Percentiles rank a stretch among this genome's conserved stretches.
phyloP scores from a whole-genome alignment of 2,888 invertebrate species.

The Ectemnius lituratus region DNA sequence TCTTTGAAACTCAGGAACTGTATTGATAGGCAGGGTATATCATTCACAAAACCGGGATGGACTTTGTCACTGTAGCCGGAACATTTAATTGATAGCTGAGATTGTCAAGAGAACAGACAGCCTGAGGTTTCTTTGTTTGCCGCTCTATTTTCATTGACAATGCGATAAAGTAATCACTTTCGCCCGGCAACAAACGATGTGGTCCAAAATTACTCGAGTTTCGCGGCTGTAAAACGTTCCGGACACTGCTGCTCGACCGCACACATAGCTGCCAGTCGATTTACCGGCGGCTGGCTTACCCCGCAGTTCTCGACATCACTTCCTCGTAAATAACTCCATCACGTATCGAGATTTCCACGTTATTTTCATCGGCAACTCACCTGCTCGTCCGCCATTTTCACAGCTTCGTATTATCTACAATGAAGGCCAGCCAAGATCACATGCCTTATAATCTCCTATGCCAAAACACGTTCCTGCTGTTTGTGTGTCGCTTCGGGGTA shows the following conservation, averaged over 20 bases:
- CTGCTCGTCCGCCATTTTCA: constrained; percentile 89
- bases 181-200: constrained; percentile 54
- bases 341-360: constrained; percentile 58
- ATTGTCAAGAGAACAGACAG: constrained; percentile 23
- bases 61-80: constrained; percentile 27
- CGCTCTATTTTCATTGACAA: constrained; percentile 50
- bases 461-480: constrained; percentile 32
- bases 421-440: constrained; percentile 57
- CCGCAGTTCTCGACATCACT: constrained; percentile 43
- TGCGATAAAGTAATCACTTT: constrained; percentile 45
- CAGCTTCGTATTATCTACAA: constrained; percentile 71
- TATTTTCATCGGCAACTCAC: constrained; percentile 80
- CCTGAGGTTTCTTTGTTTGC: constrained; percentile 18
- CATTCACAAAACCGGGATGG: constrained; percentile 33
- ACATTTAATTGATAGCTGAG: constrained; percentile 10
- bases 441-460: constrained; percentile 52
- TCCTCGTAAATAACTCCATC: constrained; percentile 44
- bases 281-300: constrained; percentile 37
- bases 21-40: constrained; percentile 26
- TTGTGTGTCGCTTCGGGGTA: no score
- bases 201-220: constrained; percentile 20
- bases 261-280: constrained; percentile 34
- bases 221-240: constrained; percentile 31
- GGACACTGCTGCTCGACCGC: constrained; percentile 42
- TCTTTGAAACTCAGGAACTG: constrained; percentile 35